Conservation (phyloP, 2,888 invertebrate genomes). For the Patella depressa region DNA sequence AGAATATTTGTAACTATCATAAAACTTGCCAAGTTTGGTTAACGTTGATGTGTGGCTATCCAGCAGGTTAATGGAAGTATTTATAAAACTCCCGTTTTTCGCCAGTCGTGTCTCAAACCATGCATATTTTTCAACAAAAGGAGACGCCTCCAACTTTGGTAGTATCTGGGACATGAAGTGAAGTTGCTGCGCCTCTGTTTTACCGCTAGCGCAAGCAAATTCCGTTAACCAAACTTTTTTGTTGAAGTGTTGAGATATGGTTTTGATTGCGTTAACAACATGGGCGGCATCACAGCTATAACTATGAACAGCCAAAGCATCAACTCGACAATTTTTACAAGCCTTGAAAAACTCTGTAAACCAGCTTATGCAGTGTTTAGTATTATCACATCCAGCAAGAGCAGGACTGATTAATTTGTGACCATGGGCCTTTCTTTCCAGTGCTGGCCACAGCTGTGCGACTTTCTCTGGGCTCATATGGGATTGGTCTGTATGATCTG, state of each 20-base stretch:
- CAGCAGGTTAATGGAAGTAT: conserved; percentile 31
- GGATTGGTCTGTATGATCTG: conserved; percentile 42
- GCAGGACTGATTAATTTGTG: conserved; percentile 45
- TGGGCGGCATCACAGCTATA: conserved; percentile 39
- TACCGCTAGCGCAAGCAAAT: conserved; percentile 39
- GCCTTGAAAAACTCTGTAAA: conserved; percentile 44
- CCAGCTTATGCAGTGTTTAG: conserved; percentile 38
- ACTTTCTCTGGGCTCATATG: conserved; percentile 42
- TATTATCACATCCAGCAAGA: conserved; percentile 31
- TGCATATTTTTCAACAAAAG: conserved; percentile 35
- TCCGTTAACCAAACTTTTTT: conserved; percentile 46
- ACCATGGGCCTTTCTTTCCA: conserved; percentile 35
- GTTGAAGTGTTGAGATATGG: conserved; percentile 36
- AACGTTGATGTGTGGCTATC: conserved; percentile 22
- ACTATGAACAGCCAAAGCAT: conserved; percentile 47
- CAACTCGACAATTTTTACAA: conserved; percentile 44
- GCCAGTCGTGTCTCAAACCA: conserved; percentile 37
- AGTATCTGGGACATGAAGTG: conserved; percentile 37
- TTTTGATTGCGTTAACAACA: conserved; percentile 32
- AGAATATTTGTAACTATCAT: conserved; percentile 24
- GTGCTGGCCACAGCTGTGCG: conserved; percentile 40
- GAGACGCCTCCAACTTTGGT: conserved; percentile 38
- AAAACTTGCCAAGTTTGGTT: conserved; percentile 36
- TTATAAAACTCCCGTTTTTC: conserved; percentile 15
- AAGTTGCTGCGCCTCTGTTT: conserved; percentile 29